These are phyloP conservation scores for Drosophila repletoides DNA, from an alignment of 1,140 invertebrate species.

Conservation along the genomic window DNA sequence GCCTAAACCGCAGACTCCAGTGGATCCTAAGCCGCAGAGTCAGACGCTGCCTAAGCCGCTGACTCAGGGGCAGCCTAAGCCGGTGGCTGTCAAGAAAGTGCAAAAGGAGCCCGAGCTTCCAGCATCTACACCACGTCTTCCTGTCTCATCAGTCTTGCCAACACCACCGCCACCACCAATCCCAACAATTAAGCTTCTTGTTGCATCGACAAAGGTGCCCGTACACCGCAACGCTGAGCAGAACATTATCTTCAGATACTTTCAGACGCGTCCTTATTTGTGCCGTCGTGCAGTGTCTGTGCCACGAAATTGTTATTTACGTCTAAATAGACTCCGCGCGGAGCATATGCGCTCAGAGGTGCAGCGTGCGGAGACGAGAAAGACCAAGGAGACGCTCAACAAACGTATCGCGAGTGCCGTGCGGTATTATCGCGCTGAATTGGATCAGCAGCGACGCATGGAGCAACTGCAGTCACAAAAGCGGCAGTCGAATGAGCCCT, in stretches of 20 bases:
- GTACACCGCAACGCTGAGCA: conserved; percentile 30
- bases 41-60: background rate
- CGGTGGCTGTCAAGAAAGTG: background rate
- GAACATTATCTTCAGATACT: conserved; percentile 46
- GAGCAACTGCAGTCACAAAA: conserved; percentile 4
- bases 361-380: conserved; percentile 17
- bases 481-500: background rate
- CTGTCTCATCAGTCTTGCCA: background rate
- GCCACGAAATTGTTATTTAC: conserved; percentile 55
- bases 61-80: background rate
- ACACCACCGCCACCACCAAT: background rate
- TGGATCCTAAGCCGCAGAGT: background rate
- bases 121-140: background rate
- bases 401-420: conserved; percentile 31
- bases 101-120: background rate
- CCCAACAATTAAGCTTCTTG: background rate
- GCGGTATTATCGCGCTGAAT: conserved; percentile 49
- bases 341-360: background rate
- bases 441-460: conserved; percentile 48
- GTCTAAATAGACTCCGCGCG: conserved; percentile 45
- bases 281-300: conserved; percentile 58
- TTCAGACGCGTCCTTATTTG: conserved; percentile 13
- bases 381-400: conserved; percentile 29
- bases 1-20: background rate
- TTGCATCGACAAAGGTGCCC: too few species aligned